Base-by-base conservation (phyloP, 2,113 vertebrate species). In the Hirundichthys speculiger region DNA sequence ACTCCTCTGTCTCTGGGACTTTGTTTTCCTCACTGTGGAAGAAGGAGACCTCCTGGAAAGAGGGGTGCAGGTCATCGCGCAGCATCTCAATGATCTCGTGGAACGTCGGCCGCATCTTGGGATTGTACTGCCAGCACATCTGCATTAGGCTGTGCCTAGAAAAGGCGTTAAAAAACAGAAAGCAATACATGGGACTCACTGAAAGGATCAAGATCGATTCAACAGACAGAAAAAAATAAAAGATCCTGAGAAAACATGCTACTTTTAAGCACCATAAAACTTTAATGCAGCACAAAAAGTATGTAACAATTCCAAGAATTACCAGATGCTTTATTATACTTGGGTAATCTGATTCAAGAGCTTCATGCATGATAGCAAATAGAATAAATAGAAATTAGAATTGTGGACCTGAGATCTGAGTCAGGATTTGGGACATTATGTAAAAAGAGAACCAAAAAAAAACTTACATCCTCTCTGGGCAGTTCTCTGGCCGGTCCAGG, bases 81-180 rank as follows among this genome's bases (percentile, higher is more conserved):
- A 99, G 90, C 94, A 96, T 94, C 88, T 95, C 95, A 11, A 99
- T 98, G 73, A 99, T 93, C 89, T 99, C 97, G 0, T 94, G 92
- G 90, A 99, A 99, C 86, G 93, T 90, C 2, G 98, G 98, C 9
- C 98, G 93, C 95, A 98, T 96, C 73, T 98, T 98, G 1, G 98
- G 96, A 87, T 99, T 99, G 92, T 99, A 99, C 77, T 99, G 96
- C 97, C 97, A 99, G 71, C 96, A 98, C 96, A 98, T 96, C 86
- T 95, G 94, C 98, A 99, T 99, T 63, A 99, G 92, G 89, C 69
- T 95, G 68, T 95, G 94, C 81, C 98, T 99, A 68, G 0, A 1
- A 10, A 13, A 19, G 22, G 11, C 22, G 18, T 21, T 0, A 2
- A 21, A 20, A 38, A 27, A 18, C 14, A 30, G 15, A 45, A 40